Base-by-base conservation (phyloP, 2,797 vertebrate genomes). In the Acropternis orthonyx region DNA sequence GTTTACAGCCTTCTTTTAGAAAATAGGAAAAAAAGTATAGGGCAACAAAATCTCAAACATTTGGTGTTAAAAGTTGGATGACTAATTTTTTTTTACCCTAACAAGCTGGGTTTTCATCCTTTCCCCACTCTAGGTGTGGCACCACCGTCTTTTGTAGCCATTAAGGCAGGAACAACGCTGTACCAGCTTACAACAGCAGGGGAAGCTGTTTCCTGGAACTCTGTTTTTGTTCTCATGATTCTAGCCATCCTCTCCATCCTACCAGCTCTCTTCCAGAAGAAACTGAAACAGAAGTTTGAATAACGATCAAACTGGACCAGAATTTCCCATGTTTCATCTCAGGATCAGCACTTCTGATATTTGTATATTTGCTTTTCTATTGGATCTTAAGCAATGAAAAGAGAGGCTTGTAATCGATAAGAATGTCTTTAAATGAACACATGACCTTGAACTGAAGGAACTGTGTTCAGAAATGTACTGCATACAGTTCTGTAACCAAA, bases 191-290 rank as follows among this genome's bases (percentile, higher is more conserved):
- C 99, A 66, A 99, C 99, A 74, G 99, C 99, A 6, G 99, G 99
- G 14, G 99, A 99, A 97, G 99, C 99, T 5, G 99, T 99, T 96
- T 99, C 99, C 97, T 99, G 99, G 99, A 98, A 99, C 98, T 99
- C 99, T 77, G 98, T 99, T 79, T 98, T 99, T 63, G 97, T 99
- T 92, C 98, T 99, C 21, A 99, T 98, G 72, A 91, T 99, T 30
- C 98, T 99, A 55, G 99, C 99, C 8, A 97, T 99, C 77, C 98
- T 99, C 76, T 99, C 99, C 61, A 99, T 99, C 96, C 94, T 99
- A 74, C 99, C 99, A 19, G 99, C 99, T 84, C 98, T 99, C 95
- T 99, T 99, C 97, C 99, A 99, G 97, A 99, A 98, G 95, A 99
- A 99, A 96, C 98, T 99, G 90, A 99, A 99, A 97, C 98, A 99